Conservation (phyloP, 64 coral and sea anemone genomes). For the Astreopora myriophthalma region DNA sequence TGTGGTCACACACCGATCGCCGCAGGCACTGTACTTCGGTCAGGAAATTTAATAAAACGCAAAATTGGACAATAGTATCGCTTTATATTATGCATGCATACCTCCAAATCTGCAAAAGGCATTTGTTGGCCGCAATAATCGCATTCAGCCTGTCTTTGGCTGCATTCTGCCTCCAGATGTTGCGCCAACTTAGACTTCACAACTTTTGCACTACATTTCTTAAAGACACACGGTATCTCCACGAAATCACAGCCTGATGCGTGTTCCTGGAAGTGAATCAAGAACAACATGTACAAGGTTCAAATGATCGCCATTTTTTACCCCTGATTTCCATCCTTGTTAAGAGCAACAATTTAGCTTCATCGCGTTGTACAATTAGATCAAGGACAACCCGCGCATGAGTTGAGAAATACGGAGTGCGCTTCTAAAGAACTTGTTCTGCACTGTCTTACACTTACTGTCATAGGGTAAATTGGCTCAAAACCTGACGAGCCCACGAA, state of each 20-base stretch:
- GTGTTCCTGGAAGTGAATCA: slow-evolving; percentile 14
- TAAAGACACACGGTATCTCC: slow-evolving; percentile 35
- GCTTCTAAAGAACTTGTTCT: too few species aligned
- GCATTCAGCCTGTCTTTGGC: slow-evolving; percentile 9
- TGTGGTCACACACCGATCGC: too few species aligned
- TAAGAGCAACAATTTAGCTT: too few species aligned
- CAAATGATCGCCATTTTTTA: background rate
- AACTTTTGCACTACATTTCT: slow-evolving; percentile 14
- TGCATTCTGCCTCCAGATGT: slow-evolving; percentile 56
- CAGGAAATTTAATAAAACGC: background rate
- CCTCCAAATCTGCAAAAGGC: slow-evolving; percentile 9
- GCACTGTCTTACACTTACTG: too few species aligned
- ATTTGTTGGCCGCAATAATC: slow-evolving; percentile 19
- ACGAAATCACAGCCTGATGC: background rate
- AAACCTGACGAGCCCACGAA: too few species aligned
- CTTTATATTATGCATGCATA: background rate
- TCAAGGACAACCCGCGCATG: too few species aligned
- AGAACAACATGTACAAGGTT: background rate
- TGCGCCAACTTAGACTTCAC: background rate
- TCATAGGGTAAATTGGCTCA: too few species aligned
- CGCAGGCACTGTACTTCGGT: background rate
- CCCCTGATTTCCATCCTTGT: background rate
- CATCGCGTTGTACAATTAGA: too few species aligned
- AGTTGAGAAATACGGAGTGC: too few species aligned
- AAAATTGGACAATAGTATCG: background rate